These are phyloP conservation scores for Apis cerana DNA, from an alignment of 1,140 invertebrate genomes.

Conservation along the genomic window DNA sequence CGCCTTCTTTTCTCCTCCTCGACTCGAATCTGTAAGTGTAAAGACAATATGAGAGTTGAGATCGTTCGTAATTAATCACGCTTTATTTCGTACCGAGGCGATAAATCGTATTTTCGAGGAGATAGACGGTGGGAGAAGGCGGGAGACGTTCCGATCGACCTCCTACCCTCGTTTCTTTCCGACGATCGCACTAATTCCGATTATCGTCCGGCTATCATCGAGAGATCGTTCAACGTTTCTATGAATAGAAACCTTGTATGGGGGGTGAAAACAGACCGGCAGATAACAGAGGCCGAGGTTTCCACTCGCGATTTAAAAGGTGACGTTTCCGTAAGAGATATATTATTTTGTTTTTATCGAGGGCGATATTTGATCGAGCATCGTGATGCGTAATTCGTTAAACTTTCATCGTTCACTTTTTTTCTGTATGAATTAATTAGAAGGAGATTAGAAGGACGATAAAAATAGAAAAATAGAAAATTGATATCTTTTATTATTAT, in stretches of 20 bases:
- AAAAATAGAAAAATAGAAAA: too few species aligned
- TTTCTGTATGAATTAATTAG: too few species aligned
- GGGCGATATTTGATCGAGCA: too few species aligned
- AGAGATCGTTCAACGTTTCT: constrained; percentile 11
- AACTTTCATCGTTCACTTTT: too few species aligned
- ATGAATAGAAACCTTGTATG: constrained; percentile 14
- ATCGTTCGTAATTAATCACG: constrained; percentile 33
- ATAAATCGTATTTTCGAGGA: constrained; percentile 38
- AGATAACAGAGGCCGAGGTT: neutral
- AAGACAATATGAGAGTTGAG: too few species aligned
- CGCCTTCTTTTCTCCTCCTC: too few species aligned
- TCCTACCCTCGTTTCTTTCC: constrained; percentile 66
- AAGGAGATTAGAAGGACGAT: too few species aligned
- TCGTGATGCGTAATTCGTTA: too few species aligned
- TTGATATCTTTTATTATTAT: too few species aligned
- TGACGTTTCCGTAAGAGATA: neutral
- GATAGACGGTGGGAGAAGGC: constrained; percentile 9
- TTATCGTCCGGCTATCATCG: constrained; percentile 31
- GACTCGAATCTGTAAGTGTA: too few species aligned
- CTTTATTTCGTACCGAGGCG: constrained; percentile 42
- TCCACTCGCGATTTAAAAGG: constrained; percentile 17
- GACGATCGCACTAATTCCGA: constrained; percentile 48
- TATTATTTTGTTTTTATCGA: too few species aligned
- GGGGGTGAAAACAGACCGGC: neutral
- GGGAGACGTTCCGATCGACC: constrained; percentile 46